Evolutionary conservation across 2,113 vertebrate species (phyloP).

Genomic region (Jacana jacana): DNA sequence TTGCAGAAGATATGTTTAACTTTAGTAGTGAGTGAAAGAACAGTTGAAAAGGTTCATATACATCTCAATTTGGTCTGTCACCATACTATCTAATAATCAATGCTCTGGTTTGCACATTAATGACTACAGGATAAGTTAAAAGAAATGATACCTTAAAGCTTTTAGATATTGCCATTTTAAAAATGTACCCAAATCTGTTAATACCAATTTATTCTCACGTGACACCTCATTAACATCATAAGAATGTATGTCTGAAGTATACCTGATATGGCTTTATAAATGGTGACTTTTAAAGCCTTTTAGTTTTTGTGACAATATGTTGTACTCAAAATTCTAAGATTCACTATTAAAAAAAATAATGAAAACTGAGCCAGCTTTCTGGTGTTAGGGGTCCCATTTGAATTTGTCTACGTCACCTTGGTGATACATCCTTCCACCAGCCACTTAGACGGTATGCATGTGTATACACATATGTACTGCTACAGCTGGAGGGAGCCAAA

Average conservation of each 20-base stretch:
- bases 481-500: background rate
- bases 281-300: background rate
- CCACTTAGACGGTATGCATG: background rate
- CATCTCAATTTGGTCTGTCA: background rate
- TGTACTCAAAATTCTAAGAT: background rate
- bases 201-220: background rate
- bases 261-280: background rate
- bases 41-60: background rate
- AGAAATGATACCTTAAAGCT: background rate
- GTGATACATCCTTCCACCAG: background rate
- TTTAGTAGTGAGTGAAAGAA: background rate
- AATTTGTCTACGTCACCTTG: background rate
- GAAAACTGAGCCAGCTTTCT: background rate
- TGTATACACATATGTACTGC: background rate
- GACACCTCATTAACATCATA: background rate
- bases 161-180: background rate
- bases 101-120: background rate
- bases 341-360: background rate
- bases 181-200: background rate
- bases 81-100: background rate
- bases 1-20: background rate
- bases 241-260: background rate
- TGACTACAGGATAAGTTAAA: background rate
- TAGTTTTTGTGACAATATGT: background rate
- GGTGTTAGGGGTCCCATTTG: background rate